Conservation (phyloP, 2,113 vertebrate genomes). For the Lampris incognitus region DNA sequence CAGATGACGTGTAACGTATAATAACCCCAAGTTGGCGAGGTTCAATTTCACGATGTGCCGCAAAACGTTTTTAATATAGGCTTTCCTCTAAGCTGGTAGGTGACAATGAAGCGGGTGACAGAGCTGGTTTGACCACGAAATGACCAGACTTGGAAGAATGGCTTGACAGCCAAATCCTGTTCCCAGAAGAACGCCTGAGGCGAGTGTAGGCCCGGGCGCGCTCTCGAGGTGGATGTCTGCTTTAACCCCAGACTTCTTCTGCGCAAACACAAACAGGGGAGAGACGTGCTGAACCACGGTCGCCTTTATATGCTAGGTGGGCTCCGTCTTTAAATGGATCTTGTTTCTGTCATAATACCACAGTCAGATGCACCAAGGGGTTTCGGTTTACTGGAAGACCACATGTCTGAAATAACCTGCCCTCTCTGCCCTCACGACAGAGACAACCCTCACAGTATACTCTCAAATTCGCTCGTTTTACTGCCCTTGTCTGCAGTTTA, state of each 20-base stretch:
- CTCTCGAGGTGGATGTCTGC: not conserved
- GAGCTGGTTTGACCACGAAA: constrained; percentile 21
- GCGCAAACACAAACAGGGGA: constrained; percentile 41
- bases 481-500: constrained; percentile 73
- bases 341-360: constrained; percentile 69
- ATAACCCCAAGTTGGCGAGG: not conserved
- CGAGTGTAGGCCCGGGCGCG: not conserved
- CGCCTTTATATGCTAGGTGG: constrained; percentile 49
- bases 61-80: not conserved
- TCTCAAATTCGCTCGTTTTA: constrained; percentile 68
- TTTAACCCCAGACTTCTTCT: not conserved
- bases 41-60: not conserved
- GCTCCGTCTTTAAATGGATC: constrained; percentile 66
- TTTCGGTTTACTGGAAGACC: constrained; percentile 65
- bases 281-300: constrained; percentile 16
- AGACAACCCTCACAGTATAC: constrained; percentile 63
- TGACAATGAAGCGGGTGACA: constrained; percentile 11
- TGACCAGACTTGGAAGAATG: constrained; percentile 20
- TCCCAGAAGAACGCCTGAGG: not conserved
- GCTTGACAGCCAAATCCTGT: constrained; percentile 12
- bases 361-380: constrained; percentile 50
- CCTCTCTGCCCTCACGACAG: constrained; percentile 48
- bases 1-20: not conserved
- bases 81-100: constrained; percentile 10
- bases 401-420: constrained; percentile 70